phyloP scores from a whole-genome alignment of 2,888 invertebrate genomes.

The Allophyes oxyacanthae region DNA sequence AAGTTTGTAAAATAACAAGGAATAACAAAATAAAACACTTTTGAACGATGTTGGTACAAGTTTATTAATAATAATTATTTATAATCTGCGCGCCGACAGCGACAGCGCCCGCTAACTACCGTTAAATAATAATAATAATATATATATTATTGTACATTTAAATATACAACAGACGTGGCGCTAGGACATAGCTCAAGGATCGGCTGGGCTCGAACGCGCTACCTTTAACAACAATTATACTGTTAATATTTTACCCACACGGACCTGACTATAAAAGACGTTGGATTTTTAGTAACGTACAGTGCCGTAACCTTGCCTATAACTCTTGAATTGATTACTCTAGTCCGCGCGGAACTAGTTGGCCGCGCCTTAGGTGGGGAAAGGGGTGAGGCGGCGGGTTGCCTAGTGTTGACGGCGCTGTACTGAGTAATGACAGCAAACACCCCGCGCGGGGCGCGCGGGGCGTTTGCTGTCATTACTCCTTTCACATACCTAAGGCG shows the following conservation, averaged over 20 bases:
- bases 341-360: too few relatives aligned
- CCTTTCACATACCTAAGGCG: too few relatives aligned
- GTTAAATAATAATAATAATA: slow-evolving; percentile 45
- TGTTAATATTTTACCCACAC: slow-evolving; percentile 10
- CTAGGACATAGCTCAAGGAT: slow-evolving; percentile 15
- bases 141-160: slow-evolving; percentile 52
- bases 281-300: too few relatives aligned
- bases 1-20: too few relatives aligned
- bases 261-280: background rate
- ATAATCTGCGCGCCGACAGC: slow-evolving; percentile 34
- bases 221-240: slow-evolving; percentile 36
- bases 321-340: too few relatives aligned
- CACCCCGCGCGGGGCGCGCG: too few relatives aligned
- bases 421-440: too few relatives aligned
- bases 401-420: too few relatives aligned
- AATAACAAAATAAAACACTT: slow-evolving; percentile 42
- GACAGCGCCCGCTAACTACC: slow-evolving; percentile 29
- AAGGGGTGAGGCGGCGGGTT: too few relatives aligned
- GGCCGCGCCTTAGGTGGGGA: too few relatives aligned
- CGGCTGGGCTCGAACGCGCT: slow-evolving; percentile 37
- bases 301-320: too few relatives aligned
- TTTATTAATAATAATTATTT: slow-evolving; percentile 59
- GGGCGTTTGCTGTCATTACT: too few relatives aligned
- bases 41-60: slow-evolving; percentile 66
- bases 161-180: slow-evolving; percentile 54